Evolutionary conservation across 2,888 invertebrate species (phyloP).

Genomic region (Ariolimax columbianus): DNA sequence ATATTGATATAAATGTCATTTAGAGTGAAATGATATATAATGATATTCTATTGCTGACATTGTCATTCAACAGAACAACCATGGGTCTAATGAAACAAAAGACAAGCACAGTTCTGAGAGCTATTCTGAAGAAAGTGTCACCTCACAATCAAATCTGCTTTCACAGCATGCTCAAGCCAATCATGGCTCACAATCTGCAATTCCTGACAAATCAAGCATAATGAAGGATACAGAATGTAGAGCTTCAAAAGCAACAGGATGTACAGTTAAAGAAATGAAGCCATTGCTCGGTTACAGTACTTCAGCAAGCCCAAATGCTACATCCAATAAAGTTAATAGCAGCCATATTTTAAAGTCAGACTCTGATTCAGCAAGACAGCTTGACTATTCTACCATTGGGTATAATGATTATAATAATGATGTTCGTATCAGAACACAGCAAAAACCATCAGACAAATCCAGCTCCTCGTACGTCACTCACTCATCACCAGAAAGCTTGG

Average conservation of each 20-base stretch:
- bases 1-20: too few species aligned
- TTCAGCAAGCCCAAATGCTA: neutral
- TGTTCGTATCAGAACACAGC: neutral
- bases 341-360: neutral
- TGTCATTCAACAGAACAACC: constrained; percentile 25
- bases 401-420: neutral
- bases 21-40: neutral
- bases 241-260: neutral
- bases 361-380: neutral
- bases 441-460: neutral
- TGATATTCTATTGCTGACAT: neutral
- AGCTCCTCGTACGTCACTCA: neutral
- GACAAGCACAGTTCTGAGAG: constrained; percentile 18
- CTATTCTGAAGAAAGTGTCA: constrained; percentile 34
- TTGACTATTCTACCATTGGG: neutral
- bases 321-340: neutral
- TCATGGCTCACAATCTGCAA: neutral
- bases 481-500: neutral
- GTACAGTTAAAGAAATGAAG: neutral
- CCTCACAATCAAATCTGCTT: constrained; percentile 10
- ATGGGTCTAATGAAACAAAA: constrained; percentile 15
- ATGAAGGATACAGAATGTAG: neutral
- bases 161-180: neutral
- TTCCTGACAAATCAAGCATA: neutral
- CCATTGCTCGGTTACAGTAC: neutral